Evolutionary conservation across 53 echinoderm and acorn worm genomes (phyloP).

Genomic region (Patiria pectinifera): DNA sequence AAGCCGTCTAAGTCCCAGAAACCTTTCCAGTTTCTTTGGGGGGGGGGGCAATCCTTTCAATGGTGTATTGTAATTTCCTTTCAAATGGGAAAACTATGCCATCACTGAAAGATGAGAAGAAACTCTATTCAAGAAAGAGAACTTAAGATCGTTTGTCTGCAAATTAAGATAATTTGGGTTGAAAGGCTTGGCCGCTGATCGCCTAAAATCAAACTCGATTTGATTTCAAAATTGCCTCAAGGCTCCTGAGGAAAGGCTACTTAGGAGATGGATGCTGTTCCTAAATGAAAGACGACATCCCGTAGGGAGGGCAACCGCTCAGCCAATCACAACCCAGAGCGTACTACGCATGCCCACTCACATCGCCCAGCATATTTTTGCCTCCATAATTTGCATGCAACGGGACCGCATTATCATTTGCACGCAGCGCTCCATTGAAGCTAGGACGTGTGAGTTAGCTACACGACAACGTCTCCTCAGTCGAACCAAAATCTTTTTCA

Average conservation of each 20-base stretch:
- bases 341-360: not conserved
- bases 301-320: not conserved
- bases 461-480: not conserved
- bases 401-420: conserved; percentile 26
- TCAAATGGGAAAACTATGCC: no score
- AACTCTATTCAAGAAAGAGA: no score
- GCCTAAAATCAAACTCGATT: not conserved
- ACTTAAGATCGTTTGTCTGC: no score
- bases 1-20: no score
- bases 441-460: not conserved
- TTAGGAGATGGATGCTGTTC: not conserved
- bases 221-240: not conserved
- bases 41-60: no score
- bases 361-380: not conserved
- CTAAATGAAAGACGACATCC: conserved; percentile 6
- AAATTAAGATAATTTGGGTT: not conserved
- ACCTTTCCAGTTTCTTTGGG: no score
- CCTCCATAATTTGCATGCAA: conserved; percentile 35
- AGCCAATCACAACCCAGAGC: conserved; percentile 2
- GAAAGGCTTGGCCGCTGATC: not conserved
- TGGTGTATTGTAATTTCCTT: no score
- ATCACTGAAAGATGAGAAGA: no score
- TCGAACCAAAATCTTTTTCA: not conserved
- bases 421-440: conserved; percentile 42
- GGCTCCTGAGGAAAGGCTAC: not conserved